Evolutionary conservation across 2,113 vertebrate species (phyloP).

Genomic region (Phocoena phocoena): DNA sequence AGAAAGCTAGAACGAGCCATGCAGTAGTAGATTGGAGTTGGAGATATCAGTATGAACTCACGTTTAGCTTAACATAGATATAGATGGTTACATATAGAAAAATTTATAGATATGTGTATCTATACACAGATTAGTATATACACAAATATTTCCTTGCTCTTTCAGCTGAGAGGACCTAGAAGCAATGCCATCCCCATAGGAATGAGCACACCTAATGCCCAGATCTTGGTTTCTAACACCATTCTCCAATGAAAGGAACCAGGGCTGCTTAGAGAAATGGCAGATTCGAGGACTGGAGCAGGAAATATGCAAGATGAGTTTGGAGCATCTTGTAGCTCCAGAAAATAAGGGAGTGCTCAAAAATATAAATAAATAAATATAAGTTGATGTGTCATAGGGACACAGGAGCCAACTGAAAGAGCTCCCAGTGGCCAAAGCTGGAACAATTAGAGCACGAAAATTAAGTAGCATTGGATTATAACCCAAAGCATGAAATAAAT

Average conservation of each 20-base stretch:
- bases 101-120: background rate
- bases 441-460: background rate
- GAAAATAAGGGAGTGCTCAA: background rate
- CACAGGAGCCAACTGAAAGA: background rate
- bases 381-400: background rate
- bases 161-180: background rate
- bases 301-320: background rate
- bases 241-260: background rate
- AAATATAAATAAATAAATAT: background rate
- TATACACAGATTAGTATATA: background rate
- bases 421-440: background rate
- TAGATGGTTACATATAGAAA: background rate
- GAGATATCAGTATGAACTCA: background rate
- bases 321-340: background rate
- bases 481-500: background rate
- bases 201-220: background rate
- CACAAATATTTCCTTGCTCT: background rate
- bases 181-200: background rate
- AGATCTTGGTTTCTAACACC: background rate
- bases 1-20: background rate
- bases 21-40: background rate
- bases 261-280: background rate
- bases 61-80: background rate
- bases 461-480: background rate
- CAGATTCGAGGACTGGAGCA: background rate